These are phyloP conservation scores for Cylindroiulus punctatus DNA, from an alignment of 2,888 invertebrate species.

Conservation along the genomic window DNA sequence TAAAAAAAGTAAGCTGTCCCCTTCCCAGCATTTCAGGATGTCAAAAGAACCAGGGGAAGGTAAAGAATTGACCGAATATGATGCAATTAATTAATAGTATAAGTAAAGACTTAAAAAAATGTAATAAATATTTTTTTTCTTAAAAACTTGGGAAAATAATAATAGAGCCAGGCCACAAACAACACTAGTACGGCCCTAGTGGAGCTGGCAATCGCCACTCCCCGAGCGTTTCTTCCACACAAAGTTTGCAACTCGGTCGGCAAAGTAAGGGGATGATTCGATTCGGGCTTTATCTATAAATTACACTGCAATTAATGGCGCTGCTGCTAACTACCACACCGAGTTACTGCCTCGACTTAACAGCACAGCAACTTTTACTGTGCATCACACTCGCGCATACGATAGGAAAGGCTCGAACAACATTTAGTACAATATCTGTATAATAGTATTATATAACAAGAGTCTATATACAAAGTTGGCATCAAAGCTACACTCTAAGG, in stretches of 20 bases:
- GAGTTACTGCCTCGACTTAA: neutral
- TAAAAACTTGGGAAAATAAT: neutral
- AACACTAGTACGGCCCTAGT: neutral
- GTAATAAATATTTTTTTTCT: neutral
- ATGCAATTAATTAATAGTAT: constrained; percentile 3
- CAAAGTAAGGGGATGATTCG: constrained; percentile 10
- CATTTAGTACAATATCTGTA: constrained; percentile 47
- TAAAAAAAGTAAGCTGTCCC: neutral
- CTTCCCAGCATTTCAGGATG: neutral
- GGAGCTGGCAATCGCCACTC: neutral
- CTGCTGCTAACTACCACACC: neutral
- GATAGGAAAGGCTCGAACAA: constrained; percentile 21
- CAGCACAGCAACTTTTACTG: neutral
- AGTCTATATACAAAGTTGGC: constrained; percentile 46
- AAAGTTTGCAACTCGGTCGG: neutral
- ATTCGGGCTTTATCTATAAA: neutral
- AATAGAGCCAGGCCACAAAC: neutral
- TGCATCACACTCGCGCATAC: neutral
- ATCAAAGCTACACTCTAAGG: constrained; percentile 18
- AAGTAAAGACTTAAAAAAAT: constrained; percentile 13
- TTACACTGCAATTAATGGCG: constrained; percentile 8
- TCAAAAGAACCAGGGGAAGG: neutral
- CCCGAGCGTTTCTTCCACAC: neutral
- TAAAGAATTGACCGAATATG: neutral
- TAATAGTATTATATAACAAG: constrained; percentile 46